A percentile compares a stretch with the other conserved stretches of the same genome.
Evolutionary conservation across 2,797 vertebrate genomes (phyloP).

Genomic region (Alauda arvensis): DNA sequence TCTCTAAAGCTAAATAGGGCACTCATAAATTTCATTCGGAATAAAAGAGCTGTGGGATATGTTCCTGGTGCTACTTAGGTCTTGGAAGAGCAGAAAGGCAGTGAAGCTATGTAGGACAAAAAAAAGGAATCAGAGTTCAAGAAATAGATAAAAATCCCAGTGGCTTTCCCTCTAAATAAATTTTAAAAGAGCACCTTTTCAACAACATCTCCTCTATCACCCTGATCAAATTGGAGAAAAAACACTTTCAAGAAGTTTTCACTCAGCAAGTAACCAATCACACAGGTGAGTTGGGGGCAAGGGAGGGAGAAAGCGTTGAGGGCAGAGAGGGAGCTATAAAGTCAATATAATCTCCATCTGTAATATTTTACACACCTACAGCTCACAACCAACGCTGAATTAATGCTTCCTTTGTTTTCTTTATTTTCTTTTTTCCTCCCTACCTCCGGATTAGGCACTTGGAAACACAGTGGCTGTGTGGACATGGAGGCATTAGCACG

Average conservation of each 20-base stretch:
- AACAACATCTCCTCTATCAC: background rate
- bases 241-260: background rate
- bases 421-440: background rate
- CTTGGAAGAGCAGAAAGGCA: background rate
- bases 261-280: background rate
- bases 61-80: background rate
- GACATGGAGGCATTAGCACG: background rate
- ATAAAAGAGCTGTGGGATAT: background rate
- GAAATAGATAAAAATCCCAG: background rate
- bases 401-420: constrained; percentile 16
- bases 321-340: background rate
- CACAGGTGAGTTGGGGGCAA: background rate
- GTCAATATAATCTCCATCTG: background rate
- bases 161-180: background rate
- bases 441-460: background rate
- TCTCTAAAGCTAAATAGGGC: background rate
- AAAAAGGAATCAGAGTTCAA: background rate
- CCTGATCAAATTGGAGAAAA: background rate
- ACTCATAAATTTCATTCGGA: background rate
- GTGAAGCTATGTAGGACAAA: background rate
- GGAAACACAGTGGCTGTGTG: background rate
- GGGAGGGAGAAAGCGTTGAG: background rate
- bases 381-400: background rate
- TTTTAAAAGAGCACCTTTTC: background rate
- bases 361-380: background rate